Base-by-base conservation (phyloP, 1,140 invertebrate genomes). In the Drosophila jambulina region DNA sequence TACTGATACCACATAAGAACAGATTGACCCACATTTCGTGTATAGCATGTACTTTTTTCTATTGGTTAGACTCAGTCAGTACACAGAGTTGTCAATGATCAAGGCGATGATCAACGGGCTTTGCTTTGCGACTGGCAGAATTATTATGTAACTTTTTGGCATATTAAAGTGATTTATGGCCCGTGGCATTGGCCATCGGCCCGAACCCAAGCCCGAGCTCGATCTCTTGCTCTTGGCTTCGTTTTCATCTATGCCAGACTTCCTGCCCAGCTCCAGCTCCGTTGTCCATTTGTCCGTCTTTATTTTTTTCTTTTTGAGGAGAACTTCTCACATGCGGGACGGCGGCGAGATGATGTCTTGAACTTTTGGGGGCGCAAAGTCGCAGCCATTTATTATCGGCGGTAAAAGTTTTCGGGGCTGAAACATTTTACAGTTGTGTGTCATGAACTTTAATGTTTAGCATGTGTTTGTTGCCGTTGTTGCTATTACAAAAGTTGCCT, bases 361-460 rank as follows among this genome's bases (percentile, higher is more conserved):
- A 87, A 88, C 85, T 90, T 90, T 88, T 83, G 83, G 83, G 83
- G 84, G 84, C 84, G 84, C 84, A 80, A 84, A 87, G 84, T 84
- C 70, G 85, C 74, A 70, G 74, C 84, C 84, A 87, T 87, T 87
- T 87, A 82, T 87, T 87, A 87, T 84, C 81, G 74, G 69, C 74
- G 80, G 82, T 79, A 90, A 87, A 87, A 87, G 86, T 83, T 86
- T 80, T 72, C 25, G 61, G 61, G 74, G 62, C 85, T 87, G 85
- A 90, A 90, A 80, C 75, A 74, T 90, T 90, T 87, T 87, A 90
- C 84, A 90, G 84, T 87, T 87, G 85, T 87, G 84, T 87, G 84
- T 87, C 84, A 90, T 87, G 84, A 87, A 87, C 84, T 88, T 88
- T 88, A 87, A 80, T 88, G 84, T 80, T 85, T 74, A 84, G 82